Base-by-base conservation (phyloP, 2,797 vertebrate species). In the Loris lydekkerianus region DNA sequence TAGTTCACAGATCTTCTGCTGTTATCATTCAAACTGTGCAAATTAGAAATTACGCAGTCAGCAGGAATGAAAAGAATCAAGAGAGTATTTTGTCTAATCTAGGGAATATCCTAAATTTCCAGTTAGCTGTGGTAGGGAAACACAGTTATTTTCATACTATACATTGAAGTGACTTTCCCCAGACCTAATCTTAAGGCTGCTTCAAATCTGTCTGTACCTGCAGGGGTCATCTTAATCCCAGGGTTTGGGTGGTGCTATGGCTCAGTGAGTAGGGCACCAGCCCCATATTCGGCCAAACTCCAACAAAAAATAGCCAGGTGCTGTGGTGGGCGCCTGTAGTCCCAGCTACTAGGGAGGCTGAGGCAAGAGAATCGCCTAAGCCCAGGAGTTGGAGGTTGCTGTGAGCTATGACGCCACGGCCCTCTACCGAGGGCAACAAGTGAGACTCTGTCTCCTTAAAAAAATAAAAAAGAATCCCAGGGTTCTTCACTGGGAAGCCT, bases 31-130 rank as follows among this genome's bases (percentile, higher is more conserved):
- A 93, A 60, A 49, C 60, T 77, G 15, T 43, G 58, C 25, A 75
- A 43, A 31, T 65, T 82, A 37, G 27, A 77, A 27, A 63, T 40
- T 73, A 14, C 34, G 18, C 20, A 81, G 27, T 90, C 43, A 56
- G 53, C 73, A 84, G 86, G 17, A 93, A 81, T 56, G 29, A 88
- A 76, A 83, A 88, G n/a, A 82, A 77, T 58, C 37, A 73, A 83
- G 1, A 93, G 77, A 91, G 37, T 43, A 20, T 95, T 60, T 69
- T 58, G 7, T 94, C 37, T 92, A 6, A 17, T 53, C 23, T 25
- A 65, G 31, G 37, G 23, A 46, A 56, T 37, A 31, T 56, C 31
- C 67, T 67, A 17, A 34, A 10, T 76, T 77, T 88, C n/a, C 25
- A 58, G 3, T 77, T 46, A 61, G 25, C 46, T 29, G 23, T 46